These are phyloP conservation scores for Myzus persicae DNA, from an alignment of 1,140 invertebrate species.

Conservation along the genomic window DNA sequence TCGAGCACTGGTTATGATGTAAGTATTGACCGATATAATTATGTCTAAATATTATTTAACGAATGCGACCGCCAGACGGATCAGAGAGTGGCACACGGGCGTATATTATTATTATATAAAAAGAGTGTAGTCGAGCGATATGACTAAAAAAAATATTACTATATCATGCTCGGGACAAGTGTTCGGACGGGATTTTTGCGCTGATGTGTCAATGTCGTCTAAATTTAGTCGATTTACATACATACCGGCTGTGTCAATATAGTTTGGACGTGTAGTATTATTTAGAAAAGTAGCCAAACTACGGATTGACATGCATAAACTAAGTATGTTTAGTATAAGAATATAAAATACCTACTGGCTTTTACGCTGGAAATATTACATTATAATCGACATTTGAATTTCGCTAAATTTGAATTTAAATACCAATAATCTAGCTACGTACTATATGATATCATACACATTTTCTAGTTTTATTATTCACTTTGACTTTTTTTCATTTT, in stretches of 20 bases:
- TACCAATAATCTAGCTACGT: background rate
- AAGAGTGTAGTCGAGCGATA: background rate
- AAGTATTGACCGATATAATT: background rate
- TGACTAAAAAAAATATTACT: background rate
- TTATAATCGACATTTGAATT: background rate
- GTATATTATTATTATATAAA: no score
- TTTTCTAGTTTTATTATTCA: no score
- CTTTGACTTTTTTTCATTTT: no score
- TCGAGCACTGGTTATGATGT: no score
- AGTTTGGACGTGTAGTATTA: background rate
- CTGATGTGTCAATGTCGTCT: background rate
- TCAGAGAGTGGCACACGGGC: background rate
- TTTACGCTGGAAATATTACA: background rate
- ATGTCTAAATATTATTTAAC: background rate
- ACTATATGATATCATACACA: background rate
- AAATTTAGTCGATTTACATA: conserved; percentile 7
- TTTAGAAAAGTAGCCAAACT: background rate
- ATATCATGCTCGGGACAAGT: background rate
- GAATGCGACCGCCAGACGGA: background rate
- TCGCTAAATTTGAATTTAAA: background rate
- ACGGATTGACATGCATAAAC: background rate
- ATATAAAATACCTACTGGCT: background rate
- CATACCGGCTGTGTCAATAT: conserved; percentile 18
- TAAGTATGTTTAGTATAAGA: background rate
- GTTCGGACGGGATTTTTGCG: background rate